Evolutionary conservation across 30 jellyfish, hydroid and myxozoan species (phyloP).

Genomic region (Aurelia sp.): DNA sequence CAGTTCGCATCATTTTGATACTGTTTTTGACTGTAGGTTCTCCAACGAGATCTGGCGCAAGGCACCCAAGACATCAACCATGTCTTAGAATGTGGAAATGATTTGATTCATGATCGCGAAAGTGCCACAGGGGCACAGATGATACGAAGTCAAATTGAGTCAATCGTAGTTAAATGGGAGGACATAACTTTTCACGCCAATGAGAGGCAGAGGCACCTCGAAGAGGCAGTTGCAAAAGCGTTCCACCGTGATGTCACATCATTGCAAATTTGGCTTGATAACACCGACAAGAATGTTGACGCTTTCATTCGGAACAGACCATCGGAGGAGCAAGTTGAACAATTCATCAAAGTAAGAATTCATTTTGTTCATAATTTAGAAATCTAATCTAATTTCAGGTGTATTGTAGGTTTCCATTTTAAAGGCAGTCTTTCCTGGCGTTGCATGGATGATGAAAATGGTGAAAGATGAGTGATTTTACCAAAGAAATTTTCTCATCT

Average conservation of each 20-base stretch:
- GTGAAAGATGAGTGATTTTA: no score
- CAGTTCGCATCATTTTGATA: no score
- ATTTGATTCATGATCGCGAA: slow-evolving; percentile 70
- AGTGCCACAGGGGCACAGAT: slow-evolving; percentile 76
- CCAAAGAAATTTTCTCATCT: no score
- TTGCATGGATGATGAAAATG: no score
- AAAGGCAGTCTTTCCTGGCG: no score
- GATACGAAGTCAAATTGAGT: slow-evolving; percentile 73
- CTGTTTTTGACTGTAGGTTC: slow-evolving; percentile 32
- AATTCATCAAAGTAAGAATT: slow-evolving; percentile 24
- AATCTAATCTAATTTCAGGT: no score
- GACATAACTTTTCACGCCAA: slow-evolving; percentile 46
- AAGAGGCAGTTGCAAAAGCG: slow-evolving; percentile 67
- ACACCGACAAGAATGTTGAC: slow-evolving; percentile 37
- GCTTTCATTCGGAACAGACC: slow-evolving; percentile 26
- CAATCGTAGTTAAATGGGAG: slow-evolving; percentile 79
- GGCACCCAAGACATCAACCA: slow-evolving; percentile 75
- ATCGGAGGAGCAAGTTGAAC: slow-evolving; percentile 68
- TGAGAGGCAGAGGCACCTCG: slow-evolving; percentile 65
- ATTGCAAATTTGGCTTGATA: slow-evolving; percentile 78
- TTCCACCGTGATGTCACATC: slow-evolving; percentile 80
- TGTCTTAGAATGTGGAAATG: slow-evolving; percentile 74
- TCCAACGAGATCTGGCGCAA: slow-evolving; percentile 78
- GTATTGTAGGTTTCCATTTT: no score
- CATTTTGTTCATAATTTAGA: no score